Percentiles rank a stretch among this genome's conserved stretches.
Evolutionary conservation across 2,888 invertebrate species (phyloP).

Genomic region (Drosophila helvetica): DNA sequence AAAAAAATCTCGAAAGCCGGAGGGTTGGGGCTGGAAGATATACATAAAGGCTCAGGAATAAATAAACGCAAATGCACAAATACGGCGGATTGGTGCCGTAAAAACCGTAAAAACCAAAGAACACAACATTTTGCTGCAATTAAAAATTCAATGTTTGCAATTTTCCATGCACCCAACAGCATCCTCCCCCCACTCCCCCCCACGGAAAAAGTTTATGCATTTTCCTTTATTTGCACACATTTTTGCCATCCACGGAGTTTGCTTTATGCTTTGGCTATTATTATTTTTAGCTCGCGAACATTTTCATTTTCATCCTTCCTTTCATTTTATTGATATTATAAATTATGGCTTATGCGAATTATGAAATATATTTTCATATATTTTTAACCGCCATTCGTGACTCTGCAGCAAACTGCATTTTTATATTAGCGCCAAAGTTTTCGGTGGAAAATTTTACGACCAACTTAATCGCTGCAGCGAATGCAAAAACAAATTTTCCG

Average conservation of each 20-base stretch:
- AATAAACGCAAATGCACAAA: slow-evolving; percentile 61
- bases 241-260: slow-evolving; percentile 29
- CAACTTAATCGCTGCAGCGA: not conserved
- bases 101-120: slow-evolving; percentile 57
- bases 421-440: slow-evolving; percentile 7
- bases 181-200: not conserved
- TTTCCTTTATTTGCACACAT: slow-evolving; percentile 26
- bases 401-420: slow-evolving; percentile 16
- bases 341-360: slow-evolving; percentile 65
- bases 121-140: slow-evolving; percentile 69
- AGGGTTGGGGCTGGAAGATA: slow-evolving; percentile 25
- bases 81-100: slow-evolving; percentile 20
- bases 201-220: slow-evolving; percentile 1
- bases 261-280: slow-evolving; percentile 31
- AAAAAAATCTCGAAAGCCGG: slow-evolving; percentile 9
- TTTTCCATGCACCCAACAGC: slow-evolving; percentile 22
- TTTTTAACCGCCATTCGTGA: slow-evolving; percentile 2
- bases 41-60: slow-evolving; percentile 51
- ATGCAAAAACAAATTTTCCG: not conserved
- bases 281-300: slow-evolving; percentile 42
- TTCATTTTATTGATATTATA: slow-evolving; percentile 70
- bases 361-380: slow-evolving; percentile 41
- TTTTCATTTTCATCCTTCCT: slow-evolving; percentile 15
- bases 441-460: not conserved
- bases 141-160: slow-evolving; percentile 72